Evolutionary conservation across 2,888 invertebrate genomes (phyloP).

Genomic region (Dicyrtoma fusca): DNA sequence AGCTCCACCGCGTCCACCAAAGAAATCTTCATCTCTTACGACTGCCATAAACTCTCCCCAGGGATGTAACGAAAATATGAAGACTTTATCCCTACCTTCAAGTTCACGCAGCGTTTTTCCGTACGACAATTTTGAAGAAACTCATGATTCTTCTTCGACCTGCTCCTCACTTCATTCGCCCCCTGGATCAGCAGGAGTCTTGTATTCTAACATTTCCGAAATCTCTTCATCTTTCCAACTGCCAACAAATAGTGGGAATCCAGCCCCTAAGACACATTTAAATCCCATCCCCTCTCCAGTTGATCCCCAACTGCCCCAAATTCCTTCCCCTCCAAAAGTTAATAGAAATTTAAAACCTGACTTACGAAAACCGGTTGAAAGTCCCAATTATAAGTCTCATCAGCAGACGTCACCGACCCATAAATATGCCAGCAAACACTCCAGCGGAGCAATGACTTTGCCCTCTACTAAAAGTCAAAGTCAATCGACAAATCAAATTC

Average conservation of each 20-base stretch:
- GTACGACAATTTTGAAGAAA: conserved; percentile 53
- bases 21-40: conserved; percentile 39
- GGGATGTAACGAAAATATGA: conserved; percentile 11
- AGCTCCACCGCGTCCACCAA: conserved; percentile 55
- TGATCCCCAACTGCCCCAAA: neutral
- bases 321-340: conserved; percentile 49
- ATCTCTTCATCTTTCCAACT: conserved; percentile 18
- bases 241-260: conserved; percentile 11
- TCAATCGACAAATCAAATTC: conserved; percentile 35
- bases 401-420: conserved; percentile 11
- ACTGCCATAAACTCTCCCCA: conserved; percentile 4
- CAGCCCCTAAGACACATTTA: conserved; percentile 11
- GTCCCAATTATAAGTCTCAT: conserved; percentile 18
- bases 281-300: conserved; percentile 22
- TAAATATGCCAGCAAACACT: conserved; percentile 22
- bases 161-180: conserved; percentile 55
- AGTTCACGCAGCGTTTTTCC: conserved; percentile 35
- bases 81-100: conserved; percentile 29
- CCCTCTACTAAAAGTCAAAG: conserved; percentile 47
- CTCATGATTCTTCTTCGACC: conserved; percentile 49
- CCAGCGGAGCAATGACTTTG: conserved; percentile 51
- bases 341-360: conserved; percentile 54
- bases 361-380: conserved; percentile 31
- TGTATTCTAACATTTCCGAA: conserved; percentile 41
- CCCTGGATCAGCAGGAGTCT: conserved; percentile 50